Percentiles rank a stretch among this genome's conserved stretches.
Evolutionary conservation across 2,888 invertebrate genomes (phyloP).

Genomic region (Peribatodes rhomboidaria): DNA sequence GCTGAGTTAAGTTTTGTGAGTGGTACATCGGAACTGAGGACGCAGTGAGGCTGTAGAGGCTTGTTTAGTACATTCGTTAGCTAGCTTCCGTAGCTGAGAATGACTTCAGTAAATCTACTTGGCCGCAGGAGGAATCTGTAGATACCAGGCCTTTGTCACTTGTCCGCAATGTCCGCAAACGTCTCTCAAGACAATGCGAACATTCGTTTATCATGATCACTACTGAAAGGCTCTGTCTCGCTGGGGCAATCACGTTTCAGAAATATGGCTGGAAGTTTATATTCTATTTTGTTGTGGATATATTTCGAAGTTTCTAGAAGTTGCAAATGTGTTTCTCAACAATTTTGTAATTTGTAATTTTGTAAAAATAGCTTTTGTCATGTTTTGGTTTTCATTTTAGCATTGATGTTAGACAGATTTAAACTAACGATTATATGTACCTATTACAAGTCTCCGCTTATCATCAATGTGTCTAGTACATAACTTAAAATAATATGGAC

Average conservation of each 20-base stretch:
- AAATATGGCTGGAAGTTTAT: slow-evolving; percentile 17
- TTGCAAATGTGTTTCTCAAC: too few relatives aligned
- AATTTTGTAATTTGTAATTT: background rate
- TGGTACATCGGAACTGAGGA: too few relatives aligned
- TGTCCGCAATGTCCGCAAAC: slow-evolving; percentile 56
- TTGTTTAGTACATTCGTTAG: background rate
- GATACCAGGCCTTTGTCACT: slow-evolving; percentile 62
- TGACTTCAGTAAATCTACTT: slow-evolving; percentile 59
- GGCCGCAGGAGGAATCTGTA: slow-evolving; percentile 47
- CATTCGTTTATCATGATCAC: slow-evolving; percentile 34
- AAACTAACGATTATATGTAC: too few relatives aligned
- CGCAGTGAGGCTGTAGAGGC: background rate
- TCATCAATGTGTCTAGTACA: too few relatives aligned
- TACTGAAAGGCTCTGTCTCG: slow-evolving; percentile 26
- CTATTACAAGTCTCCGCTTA: too few relatives aligned
- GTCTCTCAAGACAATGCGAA: slow-evolving; percentile 32
- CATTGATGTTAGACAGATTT: too few relatives aligned
- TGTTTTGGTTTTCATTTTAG: too few relatives aligned
- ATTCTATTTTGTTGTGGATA: background rate
- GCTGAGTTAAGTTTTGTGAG: too few relatives aligned
- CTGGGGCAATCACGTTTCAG: slow-evolving; percentile 19
- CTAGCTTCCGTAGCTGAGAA: background rate
- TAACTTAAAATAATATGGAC: too few relatives aligned
- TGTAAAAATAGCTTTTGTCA: too few relatives aligned
- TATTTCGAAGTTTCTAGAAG: slow-evolving; percentile 5